phyloP scores from a whole-genome alignment of 2,797 vertebrate genomes.

The Anisognathus igniventris region DNA sequence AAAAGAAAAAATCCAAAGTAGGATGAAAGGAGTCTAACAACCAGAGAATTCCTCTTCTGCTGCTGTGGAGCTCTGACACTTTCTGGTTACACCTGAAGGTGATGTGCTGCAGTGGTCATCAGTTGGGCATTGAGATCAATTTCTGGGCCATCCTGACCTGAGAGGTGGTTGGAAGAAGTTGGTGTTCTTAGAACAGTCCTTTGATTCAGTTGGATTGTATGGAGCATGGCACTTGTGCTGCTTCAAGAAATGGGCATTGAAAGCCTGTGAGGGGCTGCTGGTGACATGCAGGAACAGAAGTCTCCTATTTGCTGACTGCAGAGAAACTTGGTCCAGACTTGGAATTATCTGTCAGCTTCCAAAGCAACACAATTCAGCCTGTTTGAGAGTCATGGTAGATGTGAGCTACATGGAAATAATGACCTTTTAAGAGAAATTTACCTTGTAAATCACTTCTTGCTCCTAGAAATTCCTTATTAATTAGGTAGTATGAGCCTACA shows the following conservation, averaged over 20 bases:
- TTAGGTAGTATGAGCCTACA: background rate
- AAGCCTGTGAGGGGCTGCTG: background rate
- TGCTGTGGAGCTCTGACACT: background rate
- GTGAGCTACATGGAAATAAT: background rate
- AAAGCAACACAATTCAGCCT: background rate
- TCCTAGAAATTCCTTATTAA: background rate
- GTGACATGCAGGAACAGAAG: rapidly evolving
- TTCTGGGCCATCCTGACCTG: background rate
- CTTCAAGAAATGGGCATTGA: rapidly evolving
- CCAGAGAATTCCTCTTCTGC: background rate
- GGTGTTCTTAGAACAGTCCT: background rate
- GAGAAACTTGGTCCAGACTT: background rate
- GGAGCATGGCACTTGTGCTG: rapidly evolving
- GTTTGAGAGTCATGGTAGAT: background rate
- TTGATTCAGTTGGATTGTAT: background rate
- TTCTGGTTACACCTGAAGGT: background rate
- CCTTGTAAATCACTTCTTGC: background rate
- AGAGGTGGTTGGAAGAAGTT: background rate
- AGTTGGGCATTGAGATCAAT: background rate
- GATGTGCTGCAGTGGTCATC: background rate
- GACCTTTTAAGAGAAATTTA: background rate
- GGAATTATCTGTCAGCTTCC: background rate
- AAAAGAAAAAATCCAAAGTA: background rate
- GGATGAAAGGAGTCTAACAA: background rate
- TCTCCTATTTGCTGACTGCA: rapidly evolving